Conservation (phyloP, 1,140 invertebrate species). For the Cotesia chilonis region DNA sequence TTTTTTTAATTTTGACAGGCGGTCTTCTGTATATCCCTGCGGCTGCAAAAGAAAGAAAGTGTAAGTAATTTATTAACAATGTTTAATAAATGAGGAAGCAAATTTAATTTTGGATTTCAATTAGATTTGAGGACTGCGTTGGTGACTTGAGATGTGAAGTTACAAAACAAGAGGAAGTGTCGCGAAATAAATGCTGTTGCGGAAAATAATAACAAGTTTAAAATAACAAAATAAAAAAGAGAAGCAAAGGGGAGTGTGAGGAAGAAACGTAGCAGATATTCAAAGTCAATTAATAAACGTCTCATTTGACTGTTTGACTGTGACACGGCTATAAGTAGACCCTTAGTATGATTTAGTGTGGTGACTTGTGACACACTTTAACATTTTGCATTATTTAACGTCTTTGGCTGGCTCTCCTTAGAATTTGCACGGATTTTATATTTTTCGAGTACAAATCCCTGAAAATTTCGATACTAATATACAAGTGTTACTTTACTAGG, state of each 20-base stretch:
- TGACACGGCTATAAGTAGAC: constrained; percentile 64
- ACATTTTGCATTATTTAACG: constrained; percentile 56
- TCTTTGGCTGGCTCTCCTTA: background rate
- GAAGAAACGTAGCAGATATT: constrained; percentile 32
- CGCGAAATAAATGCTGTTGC: no score
- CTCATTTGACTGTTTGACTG: constrained; percentile 42
- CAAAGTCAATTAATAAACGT: constrained; percentile 64
- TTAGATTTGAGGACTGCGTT: no score
- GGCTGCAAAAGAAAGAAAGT: constrained; percentile 34
- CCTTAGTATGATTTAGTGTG: constrained; percentile 22
- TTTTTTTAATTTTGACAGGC: constrained; percentile 18
- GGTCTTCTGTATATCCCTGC: constrained; percentile 38
- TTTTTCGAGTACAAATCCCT: constrained; percentile 9
- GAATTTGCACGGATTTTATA: background rate
- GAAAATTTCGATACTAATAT: constrained; percentile 2
- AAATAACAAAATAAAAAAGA: background rate
- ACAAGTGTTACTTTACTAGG: background rate
- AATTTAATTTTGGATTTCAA: no score
- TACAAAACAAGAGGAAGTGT: no score
- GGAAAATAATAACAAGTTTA: no score
- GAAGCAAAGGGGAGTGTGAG: background rate
- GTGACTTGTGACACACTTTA: constrained; percentile 54
- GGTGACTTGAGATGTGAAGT: no score
- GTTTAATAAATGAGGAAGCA: background rate
- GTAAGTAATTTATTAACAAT: constrained; percentile 20